These are phyloP conservation scores for Sphenodon punctatus DNA, from an alignment of 2,797 vertebrate species.

Conservation along the genomic window DNA sequence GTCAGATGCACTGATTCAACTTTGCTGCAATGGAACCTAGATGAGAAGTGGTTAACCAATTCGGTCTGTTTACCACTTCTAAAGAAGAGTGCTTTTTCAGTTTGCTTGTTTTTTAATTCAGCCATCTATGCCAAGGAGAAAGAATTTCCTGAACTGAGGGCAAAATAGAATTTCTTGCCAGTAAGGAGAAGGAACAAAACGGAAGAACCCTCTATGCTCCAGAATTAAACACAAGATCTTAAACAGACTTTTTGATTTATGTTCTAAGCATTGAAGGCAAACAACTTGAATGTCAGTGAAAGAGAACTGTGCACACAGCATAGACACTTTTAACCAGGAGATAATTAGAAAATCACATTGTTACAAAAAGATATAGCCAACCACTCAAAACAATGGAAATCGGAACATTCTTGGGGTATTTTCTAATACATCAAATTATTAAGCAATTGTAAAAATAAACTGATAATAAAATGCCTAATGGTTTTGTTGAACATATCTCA, in stretches of 20 bases:
- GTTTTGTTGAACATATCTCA: not conserved
- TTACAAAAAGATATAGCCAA: not conserved
- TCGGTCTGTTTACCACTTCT: not conserved
- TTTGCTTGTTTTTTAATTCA: not conserved
- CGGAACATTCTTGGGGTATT: not conserved
- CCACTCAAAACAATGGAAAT: not conserved
- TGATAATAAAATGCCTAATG: not conserved
- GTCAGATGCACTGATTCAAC: not conserved
- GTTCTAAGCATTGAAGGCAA: not conserved
- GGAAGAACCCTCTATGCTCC: not conserved
- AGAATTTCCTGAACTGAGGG: not conserved
- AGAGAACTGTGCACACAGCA: not conserved
- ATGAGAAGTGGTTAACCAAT: conserved; percentile 17
- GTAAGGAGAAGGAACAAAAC: not conserved
- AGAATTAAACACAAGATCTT: not conserved
- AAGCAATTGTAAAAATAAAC: conserved; percentile 8
- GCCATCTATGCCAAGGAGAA: not conserved
- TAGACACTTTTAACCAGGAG: not conserved
- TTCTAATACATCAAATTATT: not conserved
- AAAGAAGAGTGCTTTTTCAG: not conserved
- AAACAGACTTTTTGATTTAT: not conserved
- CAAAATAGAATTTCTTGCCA: not conserved
- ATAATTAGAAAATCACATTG: not conserved
- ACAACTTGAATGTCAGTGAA: not conserved
- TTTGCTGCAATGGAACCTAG: conserved; percentile 3